A percentile compares a stretch with the other conserved stretches of the same genome.
phyloP scores from a whole-genome alignment of 53 echinoderm and acorn worm species.

The Astropecten irregularis region DNA sequence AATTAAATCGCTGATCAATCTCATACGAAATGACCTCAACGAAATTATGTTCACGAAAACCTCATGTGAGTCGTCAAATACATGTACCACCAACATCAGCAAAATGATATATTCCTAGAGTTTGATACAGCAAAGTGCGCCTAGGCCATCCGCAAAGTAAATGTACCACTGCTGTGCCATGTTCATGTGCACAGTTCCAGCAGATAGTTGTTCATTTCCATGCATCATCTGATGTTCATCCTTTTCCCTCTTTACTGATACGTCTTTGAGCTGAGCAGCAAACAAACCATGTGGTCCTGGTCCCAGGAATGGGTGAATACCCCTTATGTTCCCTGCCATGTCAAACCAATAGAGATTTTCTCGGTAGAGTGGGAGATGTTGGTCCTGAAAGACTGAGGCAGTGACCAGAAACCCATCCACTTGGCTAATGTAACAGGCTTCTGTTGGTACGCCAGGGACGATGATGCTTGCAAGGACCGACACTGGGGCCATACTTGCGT shows the following conservation, averaged over 20 bases:
- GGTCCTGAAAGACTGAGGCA: conserved; percentile 1
- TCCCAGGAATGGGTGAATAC: conserved; percentile 18
- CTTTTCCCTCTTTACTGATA: too few species aligned
- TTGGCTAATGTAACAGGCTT: conserved; percentile 4
- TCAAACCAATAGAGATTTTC: conserved; percentile 42
- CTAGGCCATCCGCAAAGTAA: conserved; percentile 26
- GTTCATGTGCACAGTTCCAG: not conserved
- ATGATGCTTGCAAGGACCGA: not conserved
- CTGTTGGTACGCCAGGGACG: conserved; percentile 34
- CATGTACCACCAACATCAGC: too few species aligned
- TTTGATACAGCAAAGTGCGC: conserved; percentile 18
- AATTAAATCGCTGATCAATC: too few species aligned
- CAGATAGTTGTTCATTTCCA: not conserved
- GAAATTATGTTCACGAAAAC: too few species aligned
- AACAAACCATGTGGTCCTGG: conserved; percentile 27
- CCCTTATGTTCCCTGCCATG: not conserved
- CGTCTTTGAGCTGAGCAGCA: not conserved
- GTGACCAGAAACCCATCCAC: conserved; percentile 13
- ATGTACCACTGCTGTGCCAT: not conserved
- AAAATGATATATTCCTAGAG: not conserved
- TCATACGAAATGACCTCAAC: too few species aligned
- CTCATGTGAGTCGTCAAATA: too few species aligned
- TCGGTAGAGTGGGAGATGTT: not conserved
- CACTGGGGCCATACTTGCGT: not conserved
- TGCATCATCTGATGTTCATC: not conserved